phyloP scores from a whole-genome alignment of 1,140 invertebrate species.

The Drosophila watanabei region DNA sequence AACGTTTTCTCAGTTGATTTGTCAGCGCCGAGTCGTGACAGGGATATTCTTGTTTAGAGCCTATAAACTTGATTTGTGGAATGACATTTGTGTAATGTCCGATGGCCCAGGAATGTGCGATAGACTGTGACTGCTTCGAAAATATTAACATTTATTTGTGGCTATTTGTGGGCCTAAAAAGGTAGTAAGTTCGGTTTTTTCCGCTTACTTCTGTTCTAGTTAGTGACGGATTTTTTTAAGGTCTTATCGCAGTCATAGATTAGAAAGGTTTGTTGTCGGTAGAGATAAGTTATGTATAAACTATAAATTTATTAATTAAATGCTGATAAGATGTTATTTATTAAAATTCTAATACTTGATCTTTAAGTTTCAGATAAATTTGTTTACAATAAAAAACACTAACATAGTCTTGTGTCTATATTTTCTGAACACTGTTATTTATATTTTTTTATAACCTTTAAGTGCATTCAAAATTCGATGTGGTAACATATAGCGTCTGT shows the following conservation, averaged over 20 bases:
- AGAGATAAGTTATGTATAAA: not conserved
- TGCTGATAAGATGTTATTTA: not conserved
- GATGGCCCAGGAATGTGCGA: conserved; percentile 37
- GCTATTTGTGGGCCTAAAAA: not conserved
- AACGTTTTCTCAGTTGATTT: conserved; percentile 49
- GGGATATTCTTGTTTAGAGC: conserved; percentile 42
- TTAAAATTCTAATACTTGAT: not conserved
- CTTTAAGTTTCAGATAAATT: not conserved
- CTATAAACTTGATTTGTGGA: conserved; percentile 54
- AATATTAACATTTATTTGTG: conserved; percentile 18
- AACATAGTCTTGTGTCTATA: no score
- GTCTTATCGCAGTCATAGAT: not conserved
- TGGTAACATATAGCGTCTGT: accelerated
- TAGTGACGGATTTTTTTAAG: not conserved
- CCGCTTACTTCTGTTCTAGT: not conserved
- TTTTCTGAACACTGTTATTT: no score
- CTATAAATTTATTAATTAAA: not conserved
- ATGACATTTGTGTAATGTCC: conserved; percentile 44
- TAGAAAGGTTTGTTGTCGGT: not conserved
- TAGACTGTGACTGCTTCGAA: not conserved
- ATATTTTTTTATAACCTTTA: not conserved
- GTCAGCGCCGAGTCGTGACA: conserved; percentile 39
- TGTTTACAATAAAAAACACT: not conserved
- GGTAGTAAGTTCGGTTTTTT: not conserved
- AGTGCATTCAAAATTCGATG: conserved; percentile 13